Evolutionary conservation across 2,888 invertebrate genomes (phyloP), one percentile per base, ranked within the genome.

Genomic region (Xanthorhoe spadicearia): DNA sequence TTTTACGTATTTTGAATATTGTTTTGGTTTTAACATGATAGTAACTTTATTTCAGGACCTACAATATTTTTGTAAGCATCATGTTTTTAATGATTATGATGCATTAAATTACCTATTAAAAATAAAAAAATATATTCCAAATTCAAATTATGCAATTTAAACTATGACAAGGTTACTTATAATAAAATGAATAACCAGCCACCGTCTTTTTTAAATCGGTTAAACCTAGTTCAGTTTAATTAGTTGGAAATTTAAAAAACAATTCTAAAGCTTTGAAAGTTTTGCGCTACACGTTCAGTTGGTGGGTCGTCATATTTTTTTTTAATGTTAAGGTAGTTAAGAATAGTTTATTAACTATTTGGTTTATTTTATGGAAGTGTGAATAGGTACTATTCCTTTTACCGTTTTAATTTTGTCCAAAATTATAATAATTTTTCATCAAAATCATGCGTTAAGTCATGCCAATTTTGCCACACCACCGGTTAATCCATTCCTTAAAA

Each of bases 391-490:
- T 43, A 43, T 43, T 43, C 10, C n/a, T 43, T 3, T 43, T 43
- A 2, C 8, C 13, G 6, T 17, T 61, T 66, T 8, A 49, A 68
- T 67, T 61, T 64, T 52, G 61, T 17, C 58, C 54, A 60, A 68
- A 61, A 54, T 61, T 46, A 54, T 35, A 35, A 35, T 18, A 28
- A 66, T 60, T 60, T 69, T 61, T 68, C 68, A 70, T 78, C 82
- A 85, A 87, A 74, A 69, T 81, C 92, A 92, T 92, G 92, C 92
- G 86, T 81, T 82, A 79, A 71, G 80, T 75, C 92, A 92, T 92
- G 92, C 92, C 84, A 86, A 81, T 82, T 77, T 79, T 77, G 80
- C 87, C 90, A 91, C 90, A 91, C 91, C 92, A 90, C 90, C 89
- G 57, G 68, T 64, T 64, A 68, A 64, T 64, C 61, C 68, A 85